Base-by-base conservation (phyloP, 2,888 invertebrate species). In the Cerastis leucographa region DNA sequence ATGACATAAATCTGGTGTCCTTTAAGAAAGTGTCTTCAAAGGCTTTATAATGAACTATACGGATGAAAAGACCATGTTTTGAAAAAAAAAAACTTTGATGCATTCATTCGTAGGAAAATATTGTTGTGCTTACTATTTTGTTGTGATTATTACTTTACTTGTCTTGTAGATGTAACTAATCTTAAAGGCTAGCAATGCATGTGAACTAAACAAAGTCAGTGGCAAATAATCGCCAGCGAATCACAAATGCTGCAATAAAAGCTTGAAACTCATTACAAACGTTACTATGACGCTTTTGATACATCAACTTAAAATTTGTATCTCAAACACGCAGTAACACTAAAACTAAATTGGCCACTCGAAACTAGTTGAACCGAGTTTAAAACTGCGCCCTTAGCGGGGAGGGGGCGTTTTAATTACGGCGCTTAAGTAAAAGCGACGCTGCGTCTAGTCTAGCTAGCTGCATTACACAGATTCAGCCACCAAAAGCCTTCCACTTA, bases 401-500 rank as follows among this genome's bases (percentile, higher is more conserved):
- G 82, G 91, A 92, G 93, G 94, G 94, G 93, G 93, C 94, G 94
- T 96, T 96, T 96, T 96, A 96, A 96, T 96, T 96, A 96, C 94
- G 93, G 92, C 95, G 95, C 96, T 96, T 96, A 96, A 96, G 96
- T 96, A 95, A 96, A 95, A 96, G 96, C 96, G 95, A 91, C 92
- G 92, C 94, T 93, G 93, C 93, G 93, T 95, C 95, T 95, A 94
- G 93, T 83, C 93, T 94, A 92, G 94, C 93, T 94, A 91, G 94
- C 94, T 96, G 95, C 95, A 96, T 95, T 95, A 96, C 96, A 95
- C 94, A 95, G 96, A 96, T 96, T 95, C 95, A 95, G 94, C 95
- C 93, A 96, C 97, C 97, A 96, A 97, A 97, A 96, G 97, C 96
- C 95, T 95, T 92, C 96, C 97, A 97, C 96, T 97, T 96, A 97